Evolutionary conservation across 2,113 vertebrate species (phyloP), one percentile per base, ranked within the genome.

Genomic region (Phalacrocorax carbo): DNA sequence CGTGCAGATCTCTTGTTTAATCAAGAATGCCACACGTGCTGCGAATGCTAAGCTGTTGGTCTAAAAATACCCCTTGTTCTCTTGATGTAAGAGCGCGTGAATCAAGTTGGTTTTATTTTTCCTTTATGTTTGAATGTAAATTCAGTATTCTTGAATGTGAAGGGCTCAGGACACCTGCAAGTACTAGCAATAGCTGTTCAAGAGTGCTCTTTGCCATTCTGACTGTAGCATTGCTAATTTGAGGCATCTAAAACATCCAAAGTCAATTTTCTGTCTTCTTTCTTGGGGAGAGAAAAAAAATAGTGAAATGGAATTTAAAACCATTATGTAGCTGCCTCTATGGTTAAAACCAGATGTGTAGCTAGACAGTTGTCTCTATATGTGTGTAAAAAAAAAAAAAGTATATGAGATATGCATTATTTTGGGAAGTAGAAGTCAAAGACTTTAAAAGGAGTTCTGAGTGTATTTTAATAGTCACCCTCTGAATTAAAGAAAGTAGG

Each of bases 1-100:
- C 3, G 0, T 65, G 75, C 0, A 0, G 88, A 94, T 96, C 93
- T 92, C 95, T 94, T 94, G 70, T 96, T 97, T 97, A 94, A 97
- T 97, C 94, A 96, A 88, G 68, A 94, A 60, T 51, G 36, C 70
- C 26, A 49, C 1, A 2, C 21, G 14, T 97, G 89, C 92, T 95
- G 58, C 0, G 66, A 90, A 92, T 95, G 72, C 62, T 80, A 82
- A 93, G 30, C 69, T 58, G 49, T 51, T 77, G 76, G 51, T 89
- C 15, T 16, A 94, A 94, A 97, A 97, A 88, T 95, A 90, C 64
- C 58, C 23, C 60, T 60, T 76, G 40, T 82, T 91, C 82, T 94
- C 55, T 36, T 69, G 68, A 68, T 85, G 62, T 92, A 54, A 68
- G 73, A 77, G 83, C 2, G 10, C 20, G 7, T 88, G 69, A 88